phyloP scores from a whole-genome alignment of 2,113 vertebrate genomes.

The Neofelis nebulosa region DNA sequence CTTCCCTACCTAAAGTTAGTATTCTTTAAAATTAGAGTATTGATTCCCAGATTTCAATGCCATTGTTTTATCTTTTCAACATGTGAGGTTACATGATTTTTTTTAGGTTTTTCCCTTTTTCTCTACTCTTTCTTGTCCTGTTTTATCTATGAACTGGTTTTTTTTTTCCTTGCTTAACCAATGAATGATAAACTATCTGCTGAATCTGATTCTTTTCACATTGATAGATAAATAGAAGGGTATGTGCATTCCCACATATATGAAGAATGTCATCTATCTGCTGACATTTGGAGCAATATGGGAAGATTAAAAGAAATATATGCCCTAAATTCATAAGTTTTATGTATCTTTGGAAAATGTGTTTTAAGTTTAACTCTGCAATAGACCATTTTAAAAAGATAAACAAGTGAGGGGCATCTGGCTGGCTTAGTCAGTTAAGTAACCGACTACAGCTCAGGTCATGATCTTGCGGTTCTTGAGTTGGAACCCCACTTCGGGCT shows the following conservation, averaged over 20 bases:
- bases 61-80: conserved; percentile 75
- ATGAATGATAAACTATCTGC: background rate
- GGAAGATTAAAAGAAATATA: background rate
- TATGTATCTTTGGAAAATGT: background rate
- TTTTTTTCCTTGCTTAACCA: conserved; percentile 31
- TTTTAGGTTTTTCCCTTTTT: conserved; percentile 55
- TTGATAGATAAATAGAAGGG: conserved; percentile 13
- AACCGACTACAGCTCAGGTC: too few species aligned
- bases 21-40: conserved; percentile 78
- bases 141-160: background rate
- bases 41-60: conserved; percentile 76
- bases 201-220: background rate
- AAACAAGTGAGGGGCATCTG: background rate
- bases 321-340: background rate
- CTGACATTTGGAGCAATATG: background rate
- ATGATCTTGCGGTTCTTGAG: too few species aligned
- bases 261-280: background rate
- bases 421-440: too few species aligned
- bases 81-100: conserved; percentile 46
- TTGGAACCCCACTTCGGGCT: too few species aligned
- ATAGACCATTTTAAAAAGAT: background rate
- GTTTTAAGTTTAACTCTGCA: background rate
- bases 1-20: conserved; percentile 74
- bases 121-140: background rate
- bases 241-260: background rate